These are phyloP conservation scores for Empidonax traillii DNA, from an alignment of 2,113 vertebrate genomes.

Conservation along the genomic window DNA sequence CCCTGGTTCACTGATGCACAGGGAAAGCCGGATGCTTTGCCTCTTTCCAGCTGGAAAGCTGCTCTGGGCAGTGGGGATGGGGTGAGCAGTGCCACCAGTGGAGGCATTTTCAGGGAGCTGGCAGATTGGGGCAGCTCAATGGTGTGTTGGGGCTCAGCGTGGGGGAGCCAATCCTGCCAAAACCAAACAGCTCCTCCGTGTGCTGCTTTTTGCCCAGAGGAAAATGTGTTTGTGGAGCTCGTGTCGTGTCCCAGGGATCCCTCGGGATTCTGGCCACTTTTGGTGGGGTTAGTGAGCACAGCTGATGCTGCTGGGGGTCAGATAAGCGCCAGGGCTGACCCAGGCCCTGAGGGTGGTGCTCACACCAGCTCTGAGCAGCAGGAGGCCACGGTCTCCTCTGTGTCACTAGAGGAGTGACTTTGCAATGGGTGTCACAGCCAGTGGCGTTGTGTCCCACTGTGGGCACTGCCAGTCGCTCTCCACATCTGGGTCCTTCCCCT, in stretches of 20 bases:
- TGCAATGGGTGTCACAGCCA: neutral
- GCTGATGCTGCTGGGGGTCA: neutral
- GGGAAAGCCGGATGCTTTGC: neutral
- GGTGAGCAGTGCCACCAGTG: fast-evolving
- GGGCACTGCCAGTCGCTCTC: neutral
- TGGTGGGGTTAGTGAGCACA: neutral
- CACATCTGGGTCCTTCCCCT: neutral
- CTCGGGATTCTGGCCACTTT: neutral
- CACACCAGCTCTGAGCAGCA: neutral
- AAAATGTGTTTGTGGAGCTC: neutral
- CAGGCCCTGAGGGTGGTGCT: neutral
- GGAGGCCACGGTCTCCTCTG: fast-evolving
- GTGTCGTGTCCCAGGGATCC: fast-evolving
- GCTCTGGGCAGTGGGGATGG: neutral
- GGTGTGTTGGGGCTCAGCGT: neutral
- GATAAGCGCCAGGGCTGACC: neutral
- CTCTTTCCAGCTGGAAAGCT: neutral
- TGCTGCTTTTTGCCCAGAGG: neutral
- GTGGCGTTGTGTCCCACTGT: fast-evolving
- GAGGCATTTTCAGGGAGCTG: neutral
- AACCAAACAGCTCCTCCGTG: neutral
- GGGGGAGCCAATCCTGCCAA: neutral
- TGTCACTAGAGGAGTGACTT: neutral
- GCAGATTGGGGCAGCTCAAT: fast-evolving
- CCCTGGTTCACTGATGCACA: neutral